Conservation (phyloP, 2,888 invertebrate species). For the Bellardia pandia region DNA sequence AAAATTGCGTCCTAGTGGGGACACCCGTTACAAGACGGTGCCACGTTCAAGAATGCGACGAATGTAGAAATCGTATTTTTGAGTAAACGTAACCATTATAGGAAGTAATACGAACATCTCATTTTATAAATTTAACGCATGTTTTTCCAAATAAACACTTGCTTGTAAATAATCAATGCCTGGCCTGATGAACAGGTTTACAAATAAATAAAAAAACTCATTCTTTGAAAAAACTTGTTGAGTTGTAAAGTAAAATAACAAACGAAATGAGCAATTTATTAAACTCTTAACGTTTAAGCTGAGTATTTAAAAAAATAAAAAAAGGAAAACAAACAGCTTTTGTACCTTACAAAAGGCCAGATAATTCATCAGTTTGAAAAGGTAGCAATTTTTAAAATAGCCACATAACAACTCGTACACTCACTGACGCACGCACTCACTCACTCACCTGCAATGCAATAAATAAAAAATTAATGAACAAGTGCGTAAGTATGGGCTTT, state of each 20-base stretch:
- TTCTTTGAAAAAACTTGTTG: not conserved
- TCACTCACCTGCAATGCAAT: not conserved
- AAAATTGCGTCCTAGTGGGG: too few relatives aligned
- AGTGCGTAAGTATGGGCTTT: slow-evolving; percentile 3
- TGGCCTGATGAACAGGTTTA: too few relatives aligned
- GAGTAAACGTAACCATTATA: too few relatives aligned
- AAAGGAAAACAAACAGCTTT: slow-evolving; percentile 10
- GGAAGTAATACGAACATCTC: too few relatives aligned
- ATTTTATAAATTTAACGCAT: too few relatives aligned
- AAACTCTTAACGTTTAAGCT: not conserved
- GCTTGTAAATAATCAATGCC: too few relatives aligned
- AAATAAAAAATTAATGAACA: slow-evolving; percentile 17
- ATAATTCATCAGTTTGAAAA: slow-evolving; percentile 46
- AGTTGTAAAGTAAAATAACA: not conserved
- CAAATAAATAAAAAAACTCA: too few relatives aligned
- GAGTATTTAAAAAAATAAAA: not conserved
- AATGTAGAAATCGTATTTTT: too few relatives aligned
- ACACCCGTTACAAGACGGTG: too few relatives aligned
- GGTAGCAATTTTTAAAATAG: slow-evolving; percentile 29
- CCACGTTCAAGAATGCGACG: too few relatives aligned
- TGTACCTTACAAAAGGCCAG: slow-evolving; percentile 37
- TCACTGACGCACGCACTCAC: not conserved
- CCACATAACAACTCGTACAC: not conserved
- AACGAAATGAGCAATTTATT: slow-evolving; percentile 36
- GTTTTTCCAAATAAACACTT: too few relatives aligned